phyloP scores from a whole-genome alignment of 2,888 invertebrate genomes.

The Pyrocoelia pectoralis region DNA sequence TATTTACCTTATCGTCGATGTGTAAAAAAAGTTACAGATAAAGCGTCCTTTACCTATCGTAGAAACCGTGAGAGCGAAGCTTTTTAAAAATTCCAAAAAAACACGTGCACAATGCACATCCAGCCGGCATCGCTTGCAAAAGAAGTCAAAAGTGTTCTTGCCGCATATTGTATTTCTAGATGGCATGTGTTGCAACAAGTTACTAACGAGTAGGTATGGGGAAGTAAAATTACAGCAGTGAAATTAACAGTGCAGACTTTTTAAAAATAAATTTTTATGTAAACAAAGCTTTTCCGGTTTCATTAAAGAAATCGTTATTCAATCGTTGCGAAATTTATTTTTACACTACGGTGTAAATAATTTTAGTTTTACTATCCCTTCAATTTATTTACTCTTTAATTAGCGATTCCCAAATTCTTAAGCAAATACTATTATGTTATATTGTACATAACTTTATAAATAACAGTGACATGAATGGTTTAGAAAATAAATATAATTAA shows the following conservation, averaged over 20 bases:
- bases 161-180: constrained; percentile 6
- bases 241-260: background rate
- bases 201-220: background rate
- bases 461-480: background rate
- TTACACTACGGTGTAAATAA: constrained; percentile 14
- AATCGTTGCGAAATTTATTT: constrained; percentile 20
- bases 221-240: constrained; percentile 3
- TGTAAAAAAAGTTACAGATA: too few species aligned
- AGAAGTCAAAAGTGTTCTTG: constrained; percentile 5
- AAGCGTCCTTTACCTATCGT: background rate
- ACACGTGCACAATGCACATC: too few species aligned
- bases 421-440: background rate
- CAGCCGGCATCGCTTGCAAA: constrained; percentile 15
- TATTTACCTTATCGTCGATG: too few species aligned
- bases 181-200: constrained; percentile 10
- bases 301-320: constrained; percentile 9
- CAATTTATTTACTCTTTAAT: constrained; percentile 10
- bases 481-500: constrained; percentile 8
- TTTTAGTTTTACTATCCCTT: background rate
- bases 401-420: constrained; percentile 8
- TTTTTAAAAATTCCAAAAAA: constrained; percentile 14
- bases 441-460: background rate
- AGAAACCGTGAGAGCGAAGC: constrained; percentile 14
- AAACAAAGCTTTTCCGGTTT: constrained; percentile 14
- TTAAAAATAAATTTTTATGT: constrained; percentile 6